Base-by-base conservation (phyloP, 2,113 vertebrate species). In the Balaenoptera acutorostrata region DNA sequence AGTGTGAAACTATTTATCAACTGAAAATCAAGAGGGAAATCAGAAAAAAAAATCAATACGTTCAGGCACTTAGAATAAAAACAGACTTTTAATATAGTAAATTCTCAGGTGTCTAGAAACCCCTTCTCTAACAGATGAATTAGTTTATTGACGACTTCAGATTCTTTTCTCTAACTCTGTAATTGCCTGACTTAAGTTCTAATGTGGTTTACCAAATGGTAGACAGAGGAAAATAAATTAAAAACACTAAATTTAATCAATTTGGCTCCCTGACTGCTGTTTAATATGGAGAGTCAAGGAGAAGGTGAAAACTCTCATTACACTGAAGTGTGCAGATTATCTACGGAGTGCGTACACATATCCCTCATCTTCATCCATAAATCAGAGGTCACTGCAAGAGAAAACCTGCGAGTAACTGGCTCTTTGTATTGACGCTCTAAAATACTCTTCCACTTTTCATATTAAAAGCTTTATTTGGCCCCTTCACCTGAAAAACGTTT, bases 391-490 rank as follows among this genome's bases (percentile, higher is more conserved):
- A 44, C 13, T 66, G 36, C n/a, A 91, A 77, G 41, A 83, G 57
- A 91, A 87, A 63, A 66, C 10, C 0, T 33, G 63, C 6, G 57
- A 90, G 92, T 72, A 72, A 82, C 4, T 36, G 39, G 17, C 8
- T 91, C 63, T 87, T 39, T 44, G 23, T 21, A 83, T 4, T 41
- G 21, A 90, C 0, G 4, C 44, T 84, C 61, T 41, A 72, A 89
- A 93, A 80, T 52, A 75, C n/a, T n/a, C 93, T 81, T 71, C 89
- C 71, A 74, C 14, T 92, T 97, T 95, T 74, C 92, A 93, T 49
- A 81, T 13, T 68, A 18, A 61, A 81, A 86, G 74, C 59, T 98
- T 97, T 97, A 95, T 98, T 97, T 90, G 81, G 31, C 44, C 14
- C 18, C 1, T 3, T 85, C 57, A 2, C 44, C 69, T 93, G 87